Conservation (phyloP, 2,113 vertebrate genomes). For the Lutjanus erythropterus region DNA sequence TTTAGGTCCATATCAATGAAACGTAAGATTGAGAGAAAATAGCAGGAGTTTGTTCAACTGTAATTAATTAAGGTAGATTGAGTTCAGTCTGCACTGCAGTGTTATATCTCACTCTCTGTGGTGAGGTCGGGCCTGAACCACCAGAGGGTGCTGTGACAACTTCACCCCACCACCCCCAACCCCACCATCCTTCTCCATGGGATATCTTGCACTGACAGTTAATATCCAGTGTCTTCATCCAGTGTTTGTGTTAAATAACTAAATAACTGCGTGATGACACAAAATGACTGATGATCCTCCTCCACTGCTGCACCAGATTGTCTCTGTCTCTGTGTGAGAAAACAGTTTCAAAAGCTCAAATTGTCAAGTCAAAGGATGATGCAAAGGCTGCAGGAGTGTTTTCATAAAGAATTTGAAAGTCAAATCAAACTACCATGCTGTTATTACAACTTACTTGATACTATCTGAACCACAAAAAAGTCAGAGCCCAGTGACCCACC, state of each 20-base stretch:
- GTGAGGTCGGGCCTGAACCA: slow-evolving; percentile 1
- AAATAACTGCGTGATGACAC: neutral
- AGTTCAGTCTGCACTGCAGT: neutral
- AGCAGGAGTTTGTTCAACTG: neutral
- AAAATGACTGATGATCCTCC: neutral
- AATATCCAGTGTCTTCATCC: neutral
- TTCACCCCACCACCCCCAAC: too few relatives aligned
- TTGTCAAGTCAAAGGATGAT: neutral
- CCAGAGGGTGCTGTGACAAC: slow-evolving; percentile 48
- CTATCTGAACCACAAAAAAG: neutral
- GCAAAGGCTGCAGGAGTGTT: neutral
- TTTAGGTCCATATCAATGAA: too few relatives aligned
- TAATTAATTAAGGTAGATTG: neutral
- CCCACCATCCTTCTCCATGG: neutral
- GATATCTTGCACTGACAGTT: neutral
- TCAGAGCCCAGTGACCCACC: too few relatives aligned
- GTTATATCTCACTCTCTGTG: neutral
- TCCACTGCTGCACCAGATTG: neutral
- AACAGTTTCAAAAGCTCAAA: neutral
- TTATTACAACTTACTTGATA: neutral
- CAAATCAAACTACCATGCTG: neutral
- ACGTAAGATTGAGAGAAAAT: too few relatives aligned
- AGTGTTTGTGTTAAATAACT: neutral
- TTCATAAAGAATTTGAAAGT: neutral
- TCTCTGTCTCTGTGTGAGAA: neutral